A percentile compares a stretch with the other conserved stretches of the same genome.
phyloP scores from a whole-genome alignment of 2,797 vertebrate species.

The Huso huso region DNA sequence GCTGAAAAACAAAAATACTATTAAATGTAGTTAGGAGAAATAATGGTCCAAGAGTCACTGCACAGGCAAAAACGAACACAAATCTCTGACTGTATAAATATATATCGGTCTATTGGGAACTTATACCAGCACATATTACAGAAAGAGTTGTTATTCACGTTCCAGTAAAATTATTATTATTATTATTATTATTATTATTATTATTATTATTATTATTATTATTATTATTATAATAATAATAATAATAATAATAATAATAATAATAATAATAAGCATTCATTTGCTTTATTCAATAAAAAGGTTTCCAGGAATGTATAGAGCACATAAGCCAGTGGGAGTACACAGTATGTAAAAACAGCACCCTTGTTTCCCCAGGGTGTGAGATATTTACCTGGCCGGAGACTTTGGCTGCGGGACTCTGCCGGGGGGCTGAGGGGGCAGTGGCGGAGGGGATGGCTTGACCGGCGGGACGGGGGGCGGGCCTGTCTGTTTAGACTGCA shows the following conservation, averaged over 20 bases:
- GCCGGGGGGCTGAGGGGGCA: slow-evolving; percentile 64
- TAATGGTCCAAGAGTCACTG: background rate
- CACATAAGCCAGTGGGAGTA: too few species aligned
- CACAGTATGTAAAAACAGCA: slow-evolving; percentile 1
- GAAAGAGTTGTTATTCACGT: too few species aligned
- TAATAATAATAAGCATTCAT: too few species aligned
- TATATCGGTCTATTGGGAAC: too few species aligned
- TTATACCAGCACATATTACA: too few species aligned
- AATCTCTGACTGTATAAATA: slow-evolving; percentile 6
- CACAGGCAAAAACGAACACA: slow-evolving; percentile 9
- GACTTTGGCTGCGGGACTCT: slow-evolving; percentile 70
- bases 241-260: too few species aligned
- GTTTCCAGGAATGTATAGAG: too few species aligned
- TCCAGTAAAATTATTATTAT: too few species aligned
- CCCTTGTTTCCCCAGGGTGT: background rate
- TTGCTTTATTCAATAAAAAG: too few species aligned
- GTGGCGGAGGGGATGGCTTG: slow-evolving; percentile 52
- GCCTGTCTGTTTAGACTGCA: slow-evolving; percentile 64
- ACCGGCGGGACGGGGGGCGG: slow-evolving; percentile 42
- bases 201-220: too few species aligned
- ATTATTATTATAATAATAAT: too few species aligned
- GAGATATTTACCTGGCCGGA: slow-evolving; percentile 56
- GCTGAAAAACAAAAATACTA: slow-evolving; percentile 47
- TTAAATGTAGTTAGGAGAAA: background rate
- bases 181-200: too few species aligned